A percentile compares a stretch with the other conserved stretches of the same genome.
Evolutionary conservation across 2,888 invertebrate genomes (phyloP).

Genomic region (Nymphalis urticae): DNA sequence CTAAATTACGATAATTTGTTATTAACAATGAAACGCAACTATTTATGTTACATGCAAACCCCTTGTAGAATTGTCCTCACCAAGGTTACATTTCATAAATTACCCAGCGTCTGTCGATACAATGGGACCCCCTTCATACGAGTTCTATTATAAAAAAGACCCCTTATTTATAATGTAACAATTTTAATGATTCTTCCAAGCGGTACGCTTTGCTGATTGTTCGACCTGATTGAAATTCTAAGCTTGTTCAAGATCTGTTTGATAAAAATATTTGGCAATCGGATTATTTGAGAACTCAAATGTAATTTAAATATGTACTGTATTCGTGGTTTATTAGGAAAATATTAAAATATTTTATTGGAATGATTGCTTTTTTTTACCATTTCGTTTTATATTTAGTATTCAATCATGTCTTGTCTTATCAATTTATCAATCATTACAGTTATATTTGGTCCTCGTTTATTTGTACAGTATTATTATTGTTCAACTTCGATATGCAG

Average conservation of each 20-base stretch:
- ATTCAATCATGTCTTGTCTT: neutral
- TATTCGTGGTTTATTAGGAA: neutral
- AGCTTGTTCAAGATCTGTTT: conserved; percentile 20
- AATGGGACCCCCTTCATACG: conserved; percentile 69
- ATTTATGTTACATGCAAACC: conserved; percentile 56
- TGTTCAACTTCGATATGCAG: too few species aligned
- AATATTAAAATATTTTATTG: neutral
- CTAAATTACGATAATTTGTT: conserved; percentile 73
- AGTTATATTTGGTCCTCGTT: neutral
- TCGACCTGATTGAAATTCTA: conserved; percentile 28
- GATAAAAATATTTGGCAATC: conserved; percentile 22
- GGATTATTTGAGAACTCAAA: conserved; percentile 15
- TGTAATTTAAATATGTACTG: conserved; percentile 15
- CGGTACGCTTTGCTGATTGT: conserved; percentile 8
- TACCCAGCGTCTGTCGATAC: conserved; percentile 57
- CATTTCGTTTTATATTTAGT: neutral
- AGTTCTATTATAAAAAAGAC: conserved; percentile 70
- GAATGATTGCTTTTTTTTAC: neutral
- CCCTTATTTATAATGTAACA: conserved; percentile 74
- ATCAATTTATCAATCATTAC: too few species aligned
- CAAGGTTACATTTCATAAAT: conserved; percentile 66
- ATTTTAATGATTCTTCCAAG: conserved; percentile 68
- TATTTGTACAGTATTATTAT: neutral
- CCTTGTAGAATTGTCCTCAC: conserved; percentile 44
- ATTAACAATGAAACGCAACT: conserved; percentile 66